Evolutionary conservation across 2,888 invertebrate genomes (phyloP), one percentile per base, ranked within the genome.

Genomic region (Apodemia zela): DNA sequence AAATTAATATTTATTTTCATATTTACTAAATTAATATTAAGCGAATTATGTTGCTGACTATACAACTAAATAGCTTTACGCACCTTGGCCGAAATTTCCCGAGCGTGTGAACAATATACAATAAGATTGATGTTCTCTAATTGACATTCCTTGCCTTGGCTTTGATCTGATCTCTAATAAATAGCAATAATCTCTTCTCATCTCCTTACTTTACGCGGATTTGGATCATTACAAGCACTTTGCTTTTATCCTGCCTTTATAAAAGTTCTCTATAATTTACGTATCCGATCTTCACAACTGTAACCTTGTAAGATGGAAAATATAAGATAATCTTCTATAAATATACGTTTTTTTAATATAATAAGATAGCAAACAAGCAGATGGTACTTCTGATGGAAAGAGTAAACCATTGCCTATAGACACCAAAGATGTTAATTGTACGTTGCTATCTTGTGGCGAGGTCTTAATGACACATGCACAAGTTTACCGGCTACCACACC

Each of bases 71-170:
- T 63, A 47, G 29, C 49, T 62, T 66, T 69, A 57, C 54, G 64
- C 63, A 71, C 76, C 77, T 75, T 75, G 77, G 69, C 77, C 72
- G 66, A 67, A 69, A 68, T 71, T 62, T 60, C 63, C 49, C 62
- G 66, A 66, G 67, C 69, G 68, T 71, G 72, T 71, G 69, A 74
- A 75, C 73, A 69, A 69, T 73, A 62, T 21, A 74, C 72, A 73
- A 71, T 69, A 63, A 67, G 66, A 64, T 68, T 68, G 65, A 69
- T 68, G 65, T 69, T 71, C 67, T 67, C 62, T 73, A 68, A 74
- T 75, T 68, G 68, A 67, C 73, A 76, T 76, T 73, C 74, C 63
- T 45, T 59, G 18, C 67, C 71, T 71, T 69, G 70, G 63, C 65
- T 65, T 62, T 66, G 67, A 69, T 68, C 66, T 65, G 64, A 67